phyloP scores from a whole-genome alignment of 2,113 vertebrate species.

The Crotalus viridis region DNA sequence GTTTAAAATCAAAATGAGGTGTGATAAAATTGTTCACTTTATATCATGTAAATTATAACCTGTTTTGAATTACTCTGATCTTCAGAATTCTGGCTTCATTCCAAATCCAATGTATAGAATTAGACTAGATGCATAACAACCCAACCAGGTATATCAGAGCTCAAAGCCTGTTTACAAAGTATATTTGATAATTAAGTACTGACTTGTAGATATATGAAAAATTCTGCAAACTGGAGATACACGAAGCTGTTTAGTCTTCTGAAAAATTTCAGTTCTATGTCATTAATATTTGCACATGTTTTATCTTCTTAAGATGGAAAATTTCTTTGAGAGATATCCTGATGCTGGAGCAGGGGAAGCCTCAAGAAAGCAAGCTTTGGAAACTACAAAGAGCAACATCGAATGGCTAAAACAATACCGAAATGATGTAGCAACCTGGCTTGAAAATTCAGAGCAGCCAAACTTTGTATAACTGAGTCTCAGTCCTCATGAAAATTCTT shows the following conservation, averaged over 20 bases:
- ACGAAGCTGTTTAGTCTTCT: background rate
- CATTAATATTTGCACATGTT: background rate
- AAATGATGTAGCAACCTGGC: slow-evolving; percentile 76
- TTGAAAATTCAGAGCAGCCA: slow-evolving; percentile 36
- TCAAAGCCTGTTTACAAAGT: background rate
- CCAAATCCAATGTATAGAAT: background rate
- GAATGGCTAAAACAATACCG: slow-evolving; percentile 80
- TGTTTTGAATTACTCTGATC: background rate
- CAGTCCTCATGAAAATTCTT: slow-evolving; percentile 11
- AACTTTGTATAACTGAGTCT: background rate
- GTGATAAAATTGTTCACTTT: background rate
- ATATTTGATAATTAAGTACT: background rate
- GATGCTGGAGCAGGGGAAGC: slow-evolving; percentile 87
- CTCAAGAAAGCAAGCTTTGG: slow-evolving; percentile 83
- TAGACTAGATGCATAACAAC: background rate
- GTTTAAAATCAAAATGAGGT: no score
- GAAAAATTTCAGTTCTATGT: background rate
- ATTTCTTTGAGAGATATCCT: slow-evolving; percentile 85
- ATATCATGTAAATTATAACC: background rate
- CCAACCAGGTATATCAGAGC: background rate
- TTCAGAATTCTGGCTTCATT: background rate
- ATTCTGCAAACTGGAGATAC: background rate
- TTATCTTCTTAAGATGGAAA: slow-evolving; percentile 79
- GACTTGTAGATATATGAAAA: background rate
- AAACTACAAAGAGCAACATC: slow-evolving; percentile 89